Conservation (phyloP, 2,113 vertebrate genomes). For the Rattus rattus region DNA sequence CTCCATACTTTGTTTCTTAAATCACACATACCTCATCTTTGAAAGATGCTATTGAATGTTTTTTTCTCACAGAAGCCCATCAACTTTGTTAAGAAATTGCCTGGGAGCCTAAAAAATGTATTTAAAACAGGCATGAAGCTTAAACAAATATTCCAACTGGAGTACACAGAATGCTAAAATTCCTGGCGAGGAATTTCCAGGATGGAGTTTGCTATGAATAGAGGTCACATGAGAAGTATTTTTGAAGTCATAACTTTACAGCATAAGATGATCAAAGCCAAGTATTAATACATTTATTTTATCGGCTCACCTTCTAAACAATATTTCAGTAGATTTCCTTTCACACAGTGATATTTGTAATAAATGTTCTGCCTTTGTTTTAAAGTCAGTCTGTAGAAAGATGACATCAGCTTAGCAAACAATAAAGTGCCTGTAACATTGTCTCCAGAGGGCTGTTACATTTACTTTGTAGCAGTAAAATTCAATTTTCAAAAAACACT, state of each 20-base stretch:
- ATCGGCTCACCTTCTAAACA: constrained; percentile 93
- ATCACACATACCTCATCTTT: constrained; percentile 71
- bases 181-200: constrained; percentile 77
- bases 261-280: constrained; percentile 88
- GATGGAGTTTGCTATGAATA: constrained; percentile 79
- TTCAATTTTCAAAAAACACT: constrained; percentile 93
- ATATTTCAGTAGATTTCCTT: constrained; percentile 97
- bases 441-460: constrained; percentile 95
- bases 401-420: constrained; percentile 99
- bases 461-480: constrained; percentile 97
- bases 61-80: constrained; percentile 81
- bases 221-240: constrained; percentile 84
- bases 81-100: constrained; percentile 81
- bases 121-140: constrained; percentile 80
- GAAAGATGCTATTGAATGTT: constrained; percentile 80
- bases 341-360: constrained; percentile 97
- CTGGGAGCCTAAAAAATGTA: constrained; percentile 80
- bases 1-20: constrained; percentile 63
- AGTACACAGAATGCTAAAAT: constrained; percentile 78
- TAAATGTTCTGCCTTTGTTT: constrained; percentile 98
- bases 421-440: constrained; percentile 97
- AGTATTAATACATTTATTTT: constrained; percentile 88
- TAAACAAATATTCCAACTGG: constrained; percentile 82
- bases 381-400: constrained; percentile 93
- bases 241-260: constrained; percentile 86